These are phyloP conservation scores for Porphyrio hochstetteri DNA, from an alignment of 2,113 vertebrate species.

Conservation along the genomic window DNA sequence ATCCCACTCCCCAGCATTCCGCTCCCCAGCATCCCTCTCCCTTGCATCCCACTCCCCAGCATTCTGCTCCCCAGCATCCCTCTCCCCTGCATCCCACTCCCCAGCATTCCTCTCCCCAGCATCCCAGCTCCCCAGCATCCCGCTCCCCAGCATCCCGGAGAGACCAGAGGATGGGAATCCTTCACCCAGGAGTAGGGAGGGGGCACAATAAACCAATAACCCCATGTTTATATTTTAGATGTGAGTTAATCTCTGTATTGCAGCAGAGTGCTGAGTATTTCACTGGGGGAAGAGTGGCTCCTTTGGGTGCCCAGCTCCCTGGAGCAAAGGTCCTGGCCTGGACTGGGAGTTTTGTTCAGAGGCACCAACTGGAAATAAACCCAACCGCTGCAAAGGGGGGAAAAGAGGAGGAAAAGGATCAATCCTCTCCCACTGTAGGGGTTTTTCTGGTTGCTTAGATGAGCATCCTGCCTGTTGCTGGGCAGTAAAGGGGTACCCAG, in stretches of 20 bases:
- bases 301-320: background rate
- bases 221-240: too few species aligned
- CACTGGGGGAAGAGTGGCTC: conserved; percentile 25
- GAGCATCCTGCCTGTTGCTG: too few species aligned
- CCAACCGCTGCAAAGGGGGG: fast-evolving
- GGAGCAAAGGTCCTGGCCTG: background rate
- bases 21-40: too few species aligned
- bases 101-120: background rate
- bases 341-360: fast-evolving
- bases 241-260: conserved; percentile 29
- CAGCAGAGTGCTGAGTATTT: conserved; percentile 61
- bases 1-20: background rate
- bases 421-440: background rate
- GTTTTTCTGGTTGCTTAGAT: background rate
- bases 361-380: background rate
- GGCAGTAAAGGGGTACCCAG: too few species aligned
- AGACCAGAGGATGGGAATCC: background rate
- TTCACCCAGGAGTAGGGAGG: background rate
- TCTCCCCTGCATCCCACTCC: background rate
- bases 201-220: too few species aligned
- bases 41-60: too few species aligned
- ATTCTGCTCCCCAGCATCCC: too few species aligned
- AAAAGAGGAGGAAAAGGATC: background rate
- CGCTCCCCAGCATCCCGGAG: too few species aligned
- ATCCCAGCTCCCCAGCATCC: too few species aligned